Conservation (phyloP, 2,888 invertebrate species). For the Polydesmus complanatus region DNA sequence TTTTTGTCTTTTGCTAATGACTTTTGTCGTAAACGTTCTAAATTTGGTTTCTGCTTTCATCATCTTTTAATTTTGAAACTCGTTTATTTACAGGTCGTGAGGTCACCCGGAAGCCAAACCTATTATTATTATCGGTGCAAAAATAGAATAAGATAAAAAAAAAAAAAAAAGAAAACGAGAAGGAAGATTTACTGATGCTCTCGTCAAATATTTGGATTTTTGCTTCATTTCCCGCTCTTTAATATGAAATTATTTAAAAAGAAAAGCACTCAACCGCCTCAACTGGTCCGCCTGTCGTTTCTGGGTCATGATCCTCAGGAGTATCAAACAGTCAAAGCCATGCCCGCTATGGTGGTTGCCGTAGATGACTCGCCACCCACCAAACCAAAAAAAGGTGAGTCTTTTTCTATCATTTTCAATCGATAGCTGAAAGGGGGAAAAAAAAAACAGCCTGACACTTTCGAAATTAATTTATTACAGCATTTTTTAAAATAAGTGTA, state of each 20-base stretch:
- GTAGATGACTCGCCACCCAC: constrained; percentile 42
- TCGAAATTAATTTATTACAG: too few relatives aligned
- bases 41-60: too few relatives aligned
- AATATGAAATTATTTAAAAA: constrained; percentile 26
- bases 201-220: not conserved
- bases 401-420: constrained; percentile 8
- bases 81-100: not conserved
- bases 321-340: constrained; percentile 59
- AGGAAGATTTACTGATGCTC: not conserved
- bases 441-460: not conserved
- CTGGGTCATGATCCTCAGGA: constrained; percentile 32
- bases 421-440: not conserved
- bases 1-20: too few relatives aligned
- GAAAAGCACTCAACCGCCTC: constrained; percentile 43
- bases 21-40: too few relatives aligned
- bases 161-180: not conserved
- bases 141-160: too few relatives aligned
- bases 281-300: constrained; percentile 41
- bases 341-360: constrained; percentile 61
- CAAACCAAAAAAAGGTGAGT: constrained; percentile 12
- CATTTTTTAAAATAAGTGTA: not conserved
- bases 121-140: too few relatives aligned
- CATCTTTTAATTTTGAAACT: not conserved
- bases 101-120: not conserved
- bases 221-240: not conserved